Conservation (phyloP, 2,797 vertebrate genomes). For the Labeo calbasu region DNA sequence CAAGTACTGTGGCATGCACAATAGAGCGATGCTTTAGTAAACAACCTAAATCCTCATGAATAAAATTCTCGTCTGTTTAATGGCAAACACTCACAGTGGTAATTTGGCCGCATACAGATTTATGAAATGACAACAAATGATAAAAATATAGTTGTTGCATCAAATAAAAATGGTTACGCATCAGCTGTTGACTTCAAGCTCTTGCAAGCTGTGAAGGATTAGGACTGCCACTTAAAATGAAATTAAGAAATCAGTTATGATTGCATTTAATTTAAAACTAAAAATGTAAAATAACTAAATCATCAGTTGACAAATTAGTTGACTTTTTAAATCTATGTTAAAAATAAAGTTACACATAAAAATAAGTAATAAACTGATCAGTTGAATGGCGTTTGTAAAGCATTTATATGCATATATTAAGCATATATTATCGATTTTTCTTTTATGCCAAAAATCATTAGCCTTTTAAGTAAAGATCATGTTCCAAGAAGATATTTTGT, state of each 20-base stretch:
- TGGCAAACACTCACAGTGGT: not conserved
- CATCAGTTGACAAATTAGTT: not conserved
- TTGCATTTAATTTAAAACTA: not conserved
- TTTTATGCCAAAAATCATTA: too few relatives aligned
- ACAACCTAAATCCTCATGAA: slow-evolving; percentile 24
- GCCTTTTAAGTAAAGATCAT: too few relatives aligned
- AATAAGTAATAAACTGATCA: not conserved
- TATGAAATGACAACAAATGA: slow-evolving; percentile 13
- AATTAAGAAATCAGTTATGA: not conserved
- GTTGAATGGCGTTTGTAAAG: not conserved
- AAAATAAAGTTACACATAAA: not conserved
- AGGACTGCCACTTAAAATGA: not conserved
- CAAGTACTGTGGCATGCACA: slow-evolving; percentile 12
- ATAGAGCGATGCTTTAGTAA: not conserved
- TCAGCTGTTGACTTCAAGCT: not conserved
- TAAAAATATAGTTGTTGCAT: not conserved
- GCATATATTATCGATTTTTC: too few relatives aligned
- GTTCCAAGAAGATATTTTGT: too few relatives aligned
- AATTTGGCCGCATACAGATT: slow-evolving; percentile 12
- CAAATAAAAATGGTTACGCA: not conserved
- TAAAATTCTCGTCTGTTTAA: not conserved
- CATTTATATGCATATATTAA: too few relatives aligned
- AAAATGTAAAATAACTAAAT: not conserved
- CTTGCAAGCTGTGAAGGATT: not conserved
- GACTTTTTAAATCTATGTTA: not conserved